Evolutionary conservation across 1,140 invertebrate genomes (phyloP), one percentile per base, ranked within the genome.

Genomic region (Lepidurus couesii): DNA sequence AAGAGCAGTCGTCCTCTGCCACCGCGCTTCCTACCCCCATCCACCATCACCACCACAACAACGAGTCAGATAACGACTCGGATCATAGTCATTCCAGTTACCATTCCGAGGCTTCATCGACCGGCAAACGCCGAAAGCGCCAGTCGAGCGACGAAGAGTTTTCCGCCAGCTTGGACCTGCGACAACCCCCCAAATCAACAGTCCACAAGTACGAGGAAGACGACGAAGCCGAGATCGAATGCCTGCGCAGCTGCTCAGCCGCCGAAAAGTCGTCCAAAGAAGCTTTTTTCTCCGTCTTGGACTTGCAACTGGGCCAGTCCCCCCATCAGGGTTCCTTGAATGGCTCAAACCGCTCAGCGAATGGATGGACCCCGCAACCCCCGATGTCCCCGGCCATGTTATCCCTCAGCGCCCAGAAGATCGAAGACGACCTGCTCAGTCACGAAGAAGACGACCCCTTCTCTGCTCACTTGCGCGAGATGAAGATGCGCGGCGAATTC

Each of bases 401-500:
- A n/a, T 21, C 8, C 4, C 13, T 65, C 16, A 13, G 53, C 21
- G 76, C n/a, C 21, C 47, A 80, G 78, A 75, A 81, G 82, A 47
- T 79, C 79, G n/a, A 75, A 78, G 79, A 79, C 11, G 73, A 77
- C 42, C 79, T 80, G 24, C 78, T 65, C 73, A 53, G 42, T 45
- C 81, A 86, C 79, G 91, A 92, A 78, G 92, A 94, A 83, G 93
- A 82, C 76, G 81, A 95, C 81, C 89, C 89, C 34, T 94, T 93
- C 81, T 91, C 91, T 1, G 89, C 90, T 1, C 92, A 93, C 81
- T 93, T 94, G 78, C 87, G 93, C 1, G 90, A 91, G 78, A 94
- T 95, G 93, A 95, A 95, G 82, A 82, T 93, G 24, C 90, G 92
- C 74, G 92, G 93, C 0, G 92, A 95, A 83, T 96, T 96, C 82